A percentile compares a stretch with the other conserved stretches of the same genome.
phyloP scores from a whole-genome alignment of 2,888 invertebrate genomes.

The Orgyia antiqua region DNA sequence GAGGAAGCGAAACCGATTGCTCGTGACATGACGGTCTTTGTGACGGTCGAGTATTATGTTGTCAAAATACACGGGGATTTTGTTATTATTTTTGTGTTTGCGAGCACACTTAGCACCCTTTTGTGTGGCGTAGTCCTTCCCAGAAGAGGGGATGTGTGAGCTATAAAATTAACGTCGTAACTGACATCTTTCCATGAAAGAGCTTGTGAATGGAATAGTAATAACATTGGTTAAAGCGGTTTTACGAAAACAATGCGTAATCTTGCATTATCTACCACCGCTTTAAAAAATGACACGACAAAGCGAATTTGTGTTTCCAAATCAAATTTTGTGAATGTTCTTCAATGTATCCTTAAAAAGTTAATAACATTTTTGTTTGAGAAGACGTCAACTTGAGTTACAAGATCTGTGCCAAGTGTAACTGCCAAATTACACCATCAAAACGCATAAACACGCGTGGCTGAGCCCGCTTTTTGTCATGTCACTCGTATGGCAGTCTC shows the following conservation, averaged over 20 bases:
- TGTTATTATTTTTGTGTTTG: slow-evolving; percentile 78
- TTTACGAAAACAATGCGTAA: slow-evolving; percentile 50
- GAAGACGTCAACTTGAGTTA: slow-evolving; percentile 54
- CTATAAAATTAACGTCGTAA: slow-evolving; percentile 52
- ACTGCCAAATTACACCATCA: slow-evolving; percentile 71
- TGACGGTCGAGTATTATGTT: slow-evolving; percentile 74
- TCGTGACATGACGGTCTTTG: slow-evolving; percentile 73
- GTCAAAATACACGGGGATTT: slow-evolving; percentile 77
- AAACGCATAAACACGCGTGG: slow-evolving; percentile 64
- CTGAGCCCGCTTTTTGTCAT: slow-evolving; percentile 66
- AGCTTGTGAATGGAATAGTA: slow-evolving; percentile 64
- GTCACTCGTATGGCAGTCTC: slow-evolving; percentile 51
- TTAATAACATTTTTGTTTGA: slow-evolving; percentile 66
- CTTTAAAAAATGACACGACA: slow-evolving; percentile 28
- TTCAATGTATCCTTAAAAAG: slow-evolving; percentile 49
- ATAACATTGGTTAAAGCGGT: slow-evolving; percentile 40
- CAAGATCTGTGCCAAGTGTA: slow-evolving; percentile 42
- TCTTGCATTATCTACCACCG: slow-evolving; percentile 25
- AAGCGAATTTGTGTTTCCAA: slow-evolving; percentile 20
- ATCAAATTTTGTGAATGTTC: slow-evolving; percentile 33
- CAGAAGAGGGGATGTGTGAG: slow-evolving; percentile 63
- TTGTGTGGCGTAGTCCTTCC: slow-evolving; percentile 58
- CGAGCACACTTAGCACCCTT: slow-evolving; percentile 74
- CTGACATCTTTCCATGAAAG: slow-evolving; percentile 60
- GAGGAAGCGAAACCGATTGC: slow-evolving; percentile 73